A percentile compares a stretch with the other conserved stretches of the same genome.
These are phyloP conservation scores for Bolinopsis microptera DNA, from an alignment of 37 sponge, comb jelly and placozoan genomes.

Conservation along the genomic window DNA sequence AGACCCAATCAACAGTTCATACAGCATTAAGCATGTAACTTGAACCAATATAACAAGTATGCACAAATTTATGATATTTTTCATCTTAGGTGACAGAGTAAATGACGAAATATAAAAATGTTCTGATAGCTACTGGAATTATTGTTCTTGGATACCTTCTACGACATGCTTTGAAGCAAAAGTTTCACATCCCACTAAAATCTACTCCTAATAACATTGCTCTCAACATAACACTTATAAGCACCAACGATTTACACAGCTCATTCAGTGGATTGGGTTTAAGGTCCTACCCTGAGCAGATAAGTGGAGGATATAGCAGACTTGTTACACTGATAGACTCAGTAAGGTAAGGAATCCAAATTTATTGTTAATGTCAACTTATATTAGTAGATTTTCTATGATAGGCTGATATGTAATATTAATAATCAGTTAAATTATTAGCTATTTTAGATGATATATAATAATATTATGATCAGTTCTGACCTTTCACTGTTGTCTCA, in stretches of 20 bases:
- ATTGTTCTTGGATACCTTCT: background rate
- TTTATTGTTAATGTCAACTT: background rate
- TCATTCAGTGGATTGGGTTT: slow-evolving; percentile 22
- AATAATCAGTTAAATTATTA: background rate
- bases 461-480: background rate
- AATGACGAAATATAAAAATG: background rate
- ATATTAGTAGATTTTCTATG: background rate
- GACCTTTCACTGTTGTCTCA: background rate
- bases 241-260: slow-evolving; percentile 51
- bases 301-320: slow-evolving; percentile 15
- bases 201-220: background rate
- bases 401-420: background rate
- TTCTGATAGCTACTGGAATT: background rate
- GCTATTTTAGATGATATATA: too few species aligned
- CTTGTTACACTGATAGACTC: background rate
- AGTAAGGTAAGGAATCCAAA: background rate
- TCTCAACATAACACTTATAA: background rate
- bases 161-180: background rate
- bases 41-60: too few species aligned
- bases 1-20: too few species aligned
- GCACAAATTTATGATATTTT: too few species aligned
- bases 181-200: background rate
- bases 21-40: too few species aligned
- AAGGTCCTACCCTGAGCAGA: background rate
- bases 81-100: too few species aligned